phyloP scores from a whole-genome alignment of 1,140 invertebrate species.

The Charaxes varanes region DNA sequence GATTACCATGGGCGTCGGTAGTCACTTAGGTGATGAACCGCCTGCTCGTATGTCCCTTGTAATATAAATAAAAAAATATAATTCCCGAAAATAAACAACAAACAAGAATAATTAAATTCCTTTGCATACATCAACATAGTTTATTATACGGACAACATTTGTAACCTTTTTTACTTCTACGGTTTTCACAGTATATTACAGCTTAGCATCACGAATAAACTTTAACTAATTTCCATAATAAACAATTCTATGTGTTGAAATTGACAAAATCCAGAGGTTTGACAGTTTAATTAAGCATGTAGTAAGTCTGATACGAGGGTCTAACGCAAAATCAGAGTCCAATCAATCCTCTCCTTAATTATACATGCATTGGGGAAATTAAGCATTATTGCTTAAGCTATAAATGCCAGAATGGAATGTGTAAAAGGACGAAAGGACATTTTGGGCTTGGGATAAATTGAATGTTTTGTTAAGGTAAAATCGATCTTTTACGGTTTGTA shows the following conservation, averaged over 20 bases:
- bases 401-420: constrained; percentile 17
- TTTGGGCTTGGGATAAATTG: constrained; percentile 11
- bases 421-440: constrained; percentile 11
- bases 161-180: too few species aligned
- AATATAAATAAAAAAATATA: too few species aligned
- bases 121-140: too few species aligned
- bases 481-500: not conserved
- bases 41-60: too few species aligned
- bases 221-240: too few species aligned
- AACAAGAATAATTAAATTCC: too few species aligned
- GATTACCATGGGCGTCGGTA: too few species aligned
- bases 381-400: constrained; percentile 8
- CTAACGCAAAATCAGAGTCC: constrained; percentile 40
- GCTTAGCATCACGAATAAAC: too few species aligned
- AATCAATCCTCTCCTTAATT: constrained; percentile 37
- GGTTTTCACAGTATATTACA: too few species aligned
- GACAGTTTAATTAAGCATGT: constrained; percentile 57
- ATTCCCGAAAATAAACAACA: too few species aligned
- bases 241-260: constrained; percentile 21
- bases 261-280: constrained; percentile 32
- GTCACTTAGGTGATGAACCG: too few species aligned
- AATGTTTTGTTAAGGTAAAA: not conserved
- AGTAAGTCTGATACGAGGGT: constrained; percentile 43
- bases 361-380: constrained; percentile 9
- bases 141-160: too few species aligned